phyloP scores from a whole-genome alignment of 1,140 invertebrate genomes.

The Chionoecetes opilio region DNA sequence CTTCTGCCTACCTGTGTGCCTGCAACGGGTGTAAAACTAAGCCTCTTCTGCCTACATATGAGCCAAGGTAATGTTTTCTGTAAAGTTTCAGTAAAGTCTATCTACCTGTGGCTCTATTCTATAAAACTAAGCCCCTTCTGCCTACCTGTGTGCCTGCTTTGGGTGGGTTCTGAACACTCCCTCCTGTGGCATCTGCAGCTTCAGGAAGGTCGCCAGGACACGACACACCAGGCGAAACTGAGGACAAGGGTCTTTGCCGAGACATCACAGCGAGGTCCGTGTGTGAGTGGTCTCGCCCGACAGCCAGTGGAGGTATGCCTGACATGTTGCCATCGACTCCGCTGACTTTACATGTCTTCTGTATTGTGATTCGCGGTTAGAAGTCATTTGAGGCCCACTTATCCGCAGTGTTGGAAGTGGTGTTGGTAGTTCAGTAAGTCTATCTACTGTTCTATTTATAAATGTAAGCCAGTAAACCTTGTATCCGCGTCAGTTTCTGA shows the following conservation, averaged over 20 bases:
- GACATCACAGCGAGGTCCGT: slow-evolving; percentile 88
- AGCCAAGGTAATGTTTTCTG: background rate
- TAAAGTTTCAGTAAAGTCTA: too few species aligned
- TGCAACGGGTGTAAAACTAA: too few species aligned
- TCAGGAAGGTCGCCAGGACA: slow-evolving; percentile 67
- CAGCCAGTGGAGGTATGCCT: slow-evolving; percentile 84
- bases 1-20: too few species aligned
- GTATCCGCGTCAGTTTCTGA: too few species aligned
- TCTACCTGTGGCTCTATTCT: too few species aligned
- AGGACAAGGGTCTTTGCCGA: slow-evolving; percentile 87
- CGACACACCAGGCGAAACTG: slow-evolving; percentile 66
- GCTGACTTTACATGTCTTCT: slow-evolving; percentile 81
- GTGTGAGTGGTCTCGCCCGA: slow-evolving; percentile 87
- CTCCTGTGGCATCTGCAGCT: slow-evolving; percentile 67
- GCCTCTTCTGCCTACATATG: slow-evolving; percentile 50
- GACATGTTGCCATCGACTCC: slow-evolving; percentile 85
- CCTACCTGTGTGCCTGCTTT: slow-evolving; percentile 67
- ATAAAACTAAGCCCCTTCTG: background rate
- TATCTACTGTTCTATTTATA: too few species aligned
- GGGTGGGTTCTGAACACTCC: slow-evolving; percentile 71
- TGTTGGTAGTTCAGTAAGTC: too few species aligned
- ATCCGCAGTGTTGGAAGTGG: too few species aligned
- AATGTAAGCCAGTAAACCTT: too few species aligned
- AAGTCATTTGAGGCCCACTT: too few species aligned
- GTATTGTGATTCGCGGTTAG: too few species aligned